These are phyloP conservation scores for Sebastes taczanowskii DNA, from an alignment of 2,797 vertebrate species.

Conservation along the genomic window DNA sequence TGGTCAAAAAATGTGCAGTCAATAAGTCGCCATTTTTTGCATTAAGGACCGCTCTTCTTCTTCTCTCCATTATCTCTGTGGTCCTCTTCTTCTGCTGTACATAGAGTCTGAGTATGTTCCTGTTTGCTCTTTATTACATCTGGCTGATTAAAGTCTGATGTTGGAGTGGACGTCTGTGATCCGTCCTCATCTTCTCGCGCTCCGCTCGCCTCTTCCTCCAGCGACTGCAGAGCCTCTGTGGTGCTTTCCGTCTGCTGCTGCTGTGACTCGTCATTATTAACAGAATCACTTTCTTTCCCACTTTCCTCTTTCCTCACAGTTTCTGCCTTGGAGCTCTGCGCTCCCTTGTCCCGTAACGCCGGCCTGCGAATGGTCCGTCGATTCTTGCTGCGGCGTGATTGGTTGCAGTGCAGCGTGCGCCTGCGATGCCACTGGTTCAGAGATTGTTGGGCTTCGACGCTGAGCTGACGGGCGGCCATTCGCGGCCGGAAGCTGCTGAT, in stretches of 20 bases:
- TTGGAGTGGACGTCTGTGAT: background rate
- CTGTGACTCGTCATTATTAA: background rate
- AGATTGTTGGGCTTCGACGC: constrained; percentile 86
- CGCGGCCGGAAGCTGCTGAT: constrained; percentile 86
- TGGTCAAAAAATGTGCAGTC: background rate
- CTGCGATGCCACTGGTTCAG: constrained; percentile 90
- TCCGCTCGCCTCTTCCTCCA: constrained; percentile 24
- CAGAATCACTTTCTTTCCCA: background rate
- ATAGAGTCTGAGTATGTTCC: background rate
- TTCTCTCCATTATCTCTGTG: background rate
- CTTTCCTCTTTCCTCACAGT: background rate
- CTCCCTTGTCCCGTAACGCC: background rate
- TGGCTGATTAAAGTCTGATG: background rate
- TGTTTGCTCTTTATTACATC: background rate
- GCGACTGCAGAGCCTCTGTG: constrained; percentile 13
- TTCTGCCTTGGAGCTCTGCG: background rate
- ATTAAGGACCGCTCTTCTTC: background rate
- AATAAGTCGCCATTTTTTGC: background rate
- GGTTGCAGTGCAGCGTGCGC: constrained; percentile 85
- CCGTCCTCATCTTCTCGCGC: background rate
- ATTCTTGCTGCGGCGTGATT: constrained; percentile 60
- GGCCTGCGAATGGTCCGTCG: constrained; percentile 72
- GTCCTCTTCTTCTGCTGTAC: background rate
- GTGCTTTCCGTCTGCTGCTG: constrained; percentile 16
- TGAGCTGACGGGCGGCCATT: constrained; percentile 82